Evolutionary conservation across 2,797 vertebrate genomes (phyloP), one percentile per base, ranked within the genome.

Genomic region (Calcarius lapponicus): DNA sequence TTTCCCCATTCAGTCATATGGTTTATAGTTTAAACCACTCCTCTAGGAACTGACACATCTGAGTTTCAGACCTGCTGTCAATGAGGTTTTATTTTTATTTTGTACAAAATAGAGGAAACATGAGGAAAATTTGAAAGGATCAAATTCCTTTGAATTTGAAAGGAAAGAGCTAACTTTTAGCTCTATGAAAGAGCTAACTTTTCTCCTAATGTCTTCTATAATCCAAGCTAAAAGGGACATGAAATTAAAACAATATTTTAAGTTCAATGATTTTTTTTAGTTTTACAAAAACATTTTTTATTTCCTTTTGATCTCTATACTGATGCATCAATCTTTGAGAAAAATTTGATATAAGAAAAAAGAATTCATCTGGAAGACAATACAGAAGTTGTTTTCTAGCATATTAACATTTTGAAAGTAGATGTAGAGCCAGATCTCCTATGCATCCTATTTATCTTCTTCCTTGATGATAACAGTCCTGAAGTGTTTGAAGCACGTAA

Each of bases 401-500:
- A 28, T 17, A 28, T 20, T 21, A 36, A 48, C 4, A 11, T 45
- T 73, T 67, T n/a, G 38, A 71, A 82, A 60, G 20, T 36, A 76
- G 29, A 25, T 36, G 17, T 48, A 80, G 32, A 80, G 19, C n/a
- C 36, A 73, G 54, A 60, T 56, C 18, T 86, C 62, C 47, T 72
- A 3, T 38, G 11, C 45, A 73, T 67, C 19, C 17, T 58, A 58
- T 89, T 81, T 88, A 38, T 82, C 56, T 76, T 79, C 56, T 79
- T 92, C 43, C 48, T 80, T 73, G 47, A 90, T 72, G 31, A 20
- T 64, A 87, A 62, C 22, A 70, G n/a, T 53, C 43, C 29, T 73
- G 20, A 85, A 91, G 28, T 53, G 48, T 92, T 93, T 91, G 78
- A 93, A 91, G 64, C 65, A 58, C 70, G n/a, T 53, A 79, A 56